Conservation (phyloP, 2,797 vertebrate genomes). For the Phataginus tricuspis region DNA sequence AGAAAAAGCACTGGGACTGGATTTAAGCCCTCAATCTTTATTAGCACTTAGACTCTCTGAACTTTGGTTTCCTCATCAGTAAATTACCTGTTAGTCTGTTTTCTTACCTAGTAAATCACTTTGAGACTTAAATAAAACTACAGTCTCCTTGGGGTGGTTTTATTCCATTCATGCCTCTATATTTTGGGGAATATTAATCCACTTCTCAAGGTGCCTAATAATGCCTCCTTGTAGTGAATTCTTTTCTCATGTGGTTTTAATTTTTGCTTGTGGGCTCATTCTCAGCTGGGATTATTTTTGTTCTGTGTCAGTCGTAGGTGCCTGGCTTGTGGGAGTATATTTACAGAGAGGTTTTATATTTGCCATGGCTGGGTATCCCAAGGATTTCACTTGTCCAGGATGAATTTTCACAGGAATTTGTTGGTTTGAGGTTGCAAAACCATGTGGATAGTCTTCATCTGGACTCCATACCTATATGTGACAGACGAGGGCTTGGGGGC, state of each 20-base stretch:
- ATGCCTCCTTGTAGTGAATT: background rate
- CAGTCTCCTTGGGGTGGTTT: background rate
- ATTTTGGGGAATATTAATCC: background rate
- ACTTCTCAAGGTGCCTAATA: background rate
- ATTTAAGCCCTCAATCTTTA: background rate
- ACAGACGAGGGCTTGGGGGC: background rate
- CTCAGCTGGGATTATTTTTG: background rate
- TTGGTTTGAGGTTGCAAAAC: background rate
- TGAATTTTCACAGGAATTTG: background rate
- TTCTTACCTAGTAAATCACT: background rate
- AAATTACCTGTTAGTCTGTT: background rate
- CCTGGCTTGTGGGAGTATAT: background rate
- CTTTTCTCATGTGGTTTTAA: slow-evolving; percentile 3
- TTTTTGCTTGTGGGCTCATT: slow-evolving; percentile 18
- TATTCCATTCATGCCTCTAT: background rate
- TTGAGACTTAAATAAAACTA: background rate
- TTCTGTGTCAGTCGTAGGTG: background rate
- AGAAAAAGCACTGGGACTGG: background rate
- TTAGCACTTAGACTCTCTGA: background rate
- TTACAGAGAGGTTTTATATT: slow-evolving; percentile 26
- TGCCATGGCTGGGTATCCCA: background rate
- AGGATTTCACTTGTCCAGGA: background rate
- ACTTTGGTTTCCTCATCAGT: background rate
- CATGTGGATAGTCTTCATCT: background rate
- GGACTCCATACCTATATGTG: background rate